These are phyloP conservation scores for Arge pagana DNA, from an alignment of 2,888 invertebrate genomes.

Conservation along the genomic window DNA sequence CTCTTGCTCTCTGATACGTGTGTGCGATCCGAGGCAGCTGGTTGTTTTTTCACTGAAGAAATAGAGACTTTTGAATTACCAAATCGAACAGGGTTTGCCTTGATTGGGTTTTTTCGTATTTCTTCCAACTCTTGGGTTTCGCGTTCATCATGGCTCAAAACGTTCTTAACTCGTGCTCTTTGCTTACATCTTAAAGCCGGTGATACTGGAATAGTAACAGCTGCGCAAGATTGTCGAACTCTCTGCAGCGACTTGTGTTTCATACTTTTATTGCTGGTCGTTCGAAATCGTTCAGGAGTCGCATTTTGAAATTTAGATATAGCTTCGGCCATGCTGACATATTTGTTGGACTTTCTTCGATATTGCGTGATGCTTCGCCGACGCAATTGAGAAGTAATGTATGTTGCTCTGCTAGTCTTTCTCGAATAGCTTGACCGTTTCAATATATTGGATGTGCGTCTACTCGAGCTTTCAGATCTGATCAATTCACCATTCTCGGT, in stretches of 20 bases:
- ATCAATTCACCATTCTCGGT: too few relatives aligned
- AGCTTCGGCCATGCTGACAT: conserved; percentile 62
- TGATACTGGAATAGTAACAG: conserved; percentile 45
- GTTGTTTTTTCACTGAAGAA: conserved; percentile 63
- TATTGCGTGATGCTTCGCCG: conserved; percentile 36
- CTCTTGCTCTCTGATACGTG: conserved; percentile 35
- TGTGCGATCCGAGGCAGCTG: conserved; percentile 68
- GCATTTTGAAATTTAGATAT: conserved; percentile 60
- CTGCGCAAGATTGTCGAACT: conserved; percentile 27
- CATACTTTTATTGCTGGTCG: conserved; percentile 41
- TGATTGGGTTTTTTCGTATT: conserved; percentile 69
- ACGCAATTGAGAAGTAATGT: conserved; percentile 36
- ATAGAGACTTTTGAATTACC: conserved; percentile 61
- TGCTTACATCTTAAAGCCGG: conserved; percentile 45
- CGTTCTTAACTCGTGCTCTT: conserved; percentile 62
- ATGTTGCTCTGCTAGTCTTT: conserved; percentile 25
- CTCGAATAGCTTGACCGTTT: not conserved
- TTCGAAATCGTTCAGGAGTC: conserved; percentile 63
- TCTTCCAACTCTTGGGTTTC: conserved; percentile 69
- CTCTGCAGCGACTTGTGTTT: conserved; percentile 44
- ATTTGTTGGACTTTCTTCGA: conserved; percentile 41
- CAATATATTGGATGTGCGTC: conserved; percentile 9
- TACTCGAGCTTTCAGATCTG: not conserved
- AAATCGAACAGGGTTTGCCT: conserved; percentile 69
- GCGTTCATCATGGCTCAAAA: conserved; percentile 65